A percentile compares a stretch with the other conserved stretches of the same genome.
Evolutionary conservation across 2,113 vertebrate species (phyloP).

Genomic region (Turdus rufiventris): DNA sequence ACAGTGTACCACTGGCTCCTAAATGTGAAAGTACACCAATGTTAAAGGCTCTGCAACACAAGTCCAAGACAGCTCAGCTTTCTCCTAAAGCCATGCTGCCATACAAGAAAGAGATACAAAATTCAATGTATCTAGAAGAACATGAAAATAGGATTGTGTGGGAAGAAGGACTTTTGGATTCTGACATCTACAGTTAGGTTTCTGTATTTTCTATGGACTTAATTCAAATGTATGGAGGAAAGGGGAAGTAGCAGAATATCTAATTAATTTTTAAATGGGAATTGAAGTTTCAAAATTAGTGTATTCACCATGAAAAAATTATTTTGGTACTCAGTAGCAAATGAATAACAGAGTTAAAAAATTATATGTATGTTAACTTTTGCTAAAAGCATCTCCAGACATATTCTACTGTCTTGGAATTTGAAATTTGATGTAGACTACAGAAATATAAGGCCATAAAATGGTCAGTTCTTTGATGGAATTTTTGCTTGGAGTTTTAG

Average conservation of each 20-base stretch:
- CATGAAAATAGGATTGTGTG: neutral
- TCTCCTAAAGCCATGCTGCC: neutral
- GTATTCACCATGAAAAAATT: neutral
- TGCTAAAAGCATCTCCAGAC: neutral
- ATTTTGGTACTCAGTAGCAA: neutral
- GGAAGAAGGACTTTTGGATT: neutral
- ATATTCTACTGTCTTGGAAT: neutral
- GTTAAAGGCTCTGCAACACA: neutral
- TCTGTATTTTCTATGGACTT: neutral
- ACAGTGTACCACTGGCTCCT: neutral
- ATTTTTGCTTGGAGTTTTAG: neutral
- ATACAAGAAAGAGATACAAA: neutral
- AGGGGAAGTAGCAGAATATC: neutral
- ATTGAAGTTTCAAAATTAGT: neutral
- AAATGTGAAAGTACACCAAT: neutral
- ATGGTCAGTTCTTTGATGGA: neutral
- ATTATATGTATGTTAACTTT: neutral
- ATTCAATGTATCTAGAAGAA: neutral
- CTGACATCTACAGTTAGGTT: neutral
- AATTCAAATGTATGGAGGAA: neutral
- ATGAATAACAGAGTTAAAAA: neutral
- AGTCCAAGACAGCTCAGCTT: neutral
- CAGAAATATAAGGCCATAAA: neutral
- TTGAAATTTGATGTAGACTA: neutral
- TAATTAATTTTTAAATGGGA: neutral